Conservation (phyloP, 2,113 vertebrate species). For the Haemorhous mexicanus region DNA sequence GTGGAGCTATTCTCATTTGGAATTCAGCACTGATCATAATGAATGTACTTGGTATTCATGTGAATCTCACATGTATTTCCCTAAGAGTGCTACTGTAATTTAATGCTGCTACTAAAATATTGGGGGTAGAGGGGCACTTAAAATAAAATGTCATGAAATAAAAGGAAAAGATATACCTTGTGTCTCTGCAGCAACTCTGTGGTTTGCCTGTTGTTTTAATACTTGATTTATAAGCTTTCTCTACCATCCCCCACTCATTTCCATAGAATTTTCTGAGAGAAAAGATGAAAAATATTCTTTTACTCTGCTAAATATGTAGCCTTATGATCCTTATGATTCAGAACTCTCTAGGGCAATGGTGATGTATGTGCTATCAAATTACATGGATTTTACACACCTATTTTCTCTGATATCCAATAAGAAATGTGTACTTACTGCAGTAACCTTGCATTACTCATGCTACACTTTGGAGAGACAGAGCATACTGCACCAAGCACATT, state of each 20-base stretch:
- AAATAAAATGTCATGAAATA: slow-evolving; percentile 15
- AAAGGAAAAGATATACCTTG: neutral
- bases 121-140: neutral
- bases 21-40: slow-evolving; percentile 55
- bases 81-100: slow-evolving; percentile 32
- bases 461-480: neutral
- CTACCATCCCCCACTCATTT: slow-evolving; percentile 1
- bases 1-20: slow-evolving; percentile 51
- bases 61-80: slow-evolving; percentile 44
- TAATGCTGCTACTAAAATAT: slow-evolving; percentile 25
- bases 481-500: neutral
- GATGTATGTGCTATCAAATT: slow-evolving; percentile 39
- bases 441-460: slow-evolving; percentile 54
- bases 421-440: slow-evolving; percentile 51
- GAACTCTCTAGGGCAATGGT: slow-evolving; percentile 1
- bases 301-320: slow-evolving; percentile 26
- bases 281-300: slow-evolving; percentile 29
- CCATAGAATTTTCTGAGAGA: slow-evolving; percentile 19
- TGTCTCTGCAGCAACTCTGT: neutral
- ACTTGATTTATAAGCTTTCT: slow-evolving; percentile 38
- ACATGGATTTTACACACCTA: slow-evolving; percentile 47
- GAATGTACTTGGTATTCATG: slow-evolving; percentile 36
- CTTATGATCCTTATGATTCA: slow-evolving; percentile 40
- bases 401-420: slow-evolving; percentile 47
- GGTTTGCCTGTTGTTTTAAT: neutral